Percentiles rank a stretch among this genome's conserved stretches.
Conservation (phyloP, 2,888 invertebrate genomes). For the Epiperipatus broadwayi region DNA sequence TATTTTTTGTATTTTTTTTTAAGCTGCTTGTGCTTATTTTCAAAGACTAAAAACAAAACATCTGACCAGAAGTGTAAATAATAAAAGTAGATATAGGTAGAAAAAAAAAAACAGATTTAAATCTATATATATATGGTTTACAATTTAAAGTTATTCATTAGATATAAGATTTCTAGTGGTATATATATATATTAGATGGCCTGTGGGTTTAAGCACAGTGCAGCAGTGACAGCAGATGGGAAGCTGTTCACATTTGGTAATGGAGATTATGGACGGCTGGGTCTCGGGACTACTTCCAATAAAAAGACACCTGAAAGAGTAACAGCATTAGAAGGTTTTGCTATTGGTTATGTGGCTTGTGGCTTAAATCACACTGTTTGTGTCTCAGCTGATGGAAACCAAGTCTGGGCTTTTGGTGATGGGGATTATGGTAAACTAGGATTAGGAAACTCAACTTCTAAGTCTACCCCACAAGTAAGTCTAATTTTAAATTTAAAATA, state of each 20-base stretch:
- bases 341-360: slow-evolving; percentile 38
- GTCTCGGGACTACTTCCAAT: slow-evolving; percentile 38
- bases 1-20: no score
- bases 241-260: slow-evolving; percentile 44
- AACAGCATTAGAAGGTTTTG: slow-evolving; percentile 32
- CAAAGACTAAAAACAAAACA: no score
- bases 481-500: no score
- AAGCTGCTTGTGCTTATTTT: no score
- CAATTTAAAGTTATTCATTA: slow-evolving; percentile 17
- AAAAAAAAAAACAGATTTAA: no score
- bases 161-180: no score
- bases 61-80: no score
- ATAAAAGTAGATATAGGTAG: no score
- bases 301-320: slow-evolving; percentile 42
- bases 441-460: slow-evolving; percentile 25
- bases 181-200: slow-evolving; percentile 32
- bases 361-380: slow-evolving; percentile 44
- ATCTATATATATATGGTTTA: no score
- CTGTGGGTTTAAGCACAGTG: slow-evolving; percentile 44
- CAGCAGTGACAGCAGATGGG: slow-evolving; percentile 42
- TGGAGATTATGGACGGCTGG: slow-evolving; percentile 42
- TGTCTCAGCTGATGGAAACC: slow-evolving; percentile 37
- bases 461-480: slow-evolving; percentile 28
- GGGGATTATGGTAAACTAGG: slow-evolving; percentile 43
- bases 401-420: slow-evolving; percentile 44